Evolutionary conservation across 2,113 vertebrate genomes (phyloP), one percentile per base, ranked within the genome.

Genomic region (Sula dactylatra): DNA sequence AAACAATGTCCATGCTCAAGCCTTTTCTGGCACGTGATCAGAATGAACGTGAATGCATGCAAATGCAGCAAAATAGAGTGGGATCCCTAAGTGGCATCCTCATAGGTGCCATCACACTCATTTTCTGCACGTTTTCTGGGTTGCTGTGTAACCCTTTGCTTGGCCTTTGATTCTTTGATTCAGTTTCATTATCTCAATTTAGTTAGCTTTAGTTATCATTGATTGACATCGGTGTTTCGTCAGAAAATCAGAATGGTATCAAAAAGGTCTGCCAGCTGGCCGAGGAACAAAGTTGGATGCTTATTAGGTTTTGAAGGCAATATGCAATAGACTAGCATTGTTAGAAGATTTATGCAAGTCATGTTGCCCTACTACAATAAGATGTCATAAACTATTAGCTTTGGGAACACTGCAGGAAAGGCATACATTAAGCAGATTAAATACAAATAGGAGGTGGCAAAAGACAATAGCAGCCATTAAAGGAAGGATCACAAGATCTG

Each of bases 291-390:
- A 79, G 49, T 44, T 69, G 81, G 78, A 82, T 29, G 34, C 44
- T 82, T 87, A 80, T 79, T 91, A 65, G 49, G 70, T 70, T 91
- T 82, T 82, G 58, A 73, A 89, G 54, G 66, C 66, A 96, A 65
- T 55, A 61, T n/a, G 64, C 58, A 77, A 26, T n/a, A 71, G 66
- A 31, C 52, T 83, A 94, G 36, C 13, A 19, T 91, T 96, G 44
- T 86, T 80, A 81, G 84, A n/a, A 93, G 70, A 96, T 96, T 96
- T 96, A 91, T 96, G 94, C 94, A 93, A 97, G 93, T 94, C 95
- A 93, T 91, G 90, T 76, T 90, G 78, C n/a, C n/a, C 27, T 72
- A 65, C 87, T 93, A 82, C 74, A 87, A 13, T 69, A 47, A 82
- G 81, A 82, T 73, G 34, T 91, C 91, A 84, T 61, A 77, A 94